These are phyloP conservation scores for Metellina segmentata DNA, from an alignment of 2,888 invertebrate genomes.

Conservation along the genomic window DNA sequence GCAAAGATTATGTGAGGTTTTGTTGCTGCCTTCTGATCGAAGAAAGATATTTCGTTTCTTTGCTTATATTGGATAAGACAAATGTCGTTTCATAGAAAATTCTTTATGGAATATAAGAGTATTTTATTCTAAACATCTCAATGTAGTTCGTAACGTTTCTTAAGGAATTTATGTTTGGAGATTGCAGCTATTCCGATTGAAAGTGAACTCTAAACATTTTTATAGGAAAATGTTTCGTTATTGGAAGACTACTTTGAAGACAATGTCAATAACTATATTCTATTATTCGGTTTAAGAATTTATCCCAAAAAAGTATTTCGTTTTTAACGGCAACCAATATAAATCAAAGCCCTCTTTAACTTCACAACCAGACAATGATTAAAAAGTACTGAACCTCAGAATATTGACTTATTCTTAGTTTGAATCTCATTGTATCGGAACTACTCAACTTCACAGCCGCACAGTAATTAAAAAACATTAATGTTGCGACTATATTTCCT, in stretches of 20 bases:
- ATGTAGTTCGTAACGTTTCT: not conserved
- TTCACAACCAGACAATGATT: too few relatives aligned
- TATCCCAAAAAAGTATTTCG: too few relatives aligned
- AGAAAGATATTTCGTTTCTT: constrained; percentile 1
- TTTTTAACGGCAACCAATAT: too few relatives aligned
- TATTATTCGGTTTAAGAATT: too few relatives aligned
- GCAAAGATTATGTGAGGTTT: not conserved
- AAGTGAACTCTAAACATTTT: not conserved
- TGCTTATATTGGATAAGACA: constrained; percentile 1
- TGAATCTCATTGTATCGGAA: too few relatives aligned
- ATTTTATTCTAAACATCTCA: not conserved
- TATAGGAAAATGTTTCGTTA: not conserved
- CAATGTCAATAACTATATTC: not conserved
- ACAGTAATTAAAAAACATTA: too few relatives aligned
- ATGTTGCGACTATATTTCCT: too few relatives aligned
- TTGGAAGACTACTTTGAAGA: not conserved
- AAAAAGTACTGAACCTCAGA: too few relatives aligned
- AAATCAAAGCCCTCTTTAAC: too few relatives aligned
- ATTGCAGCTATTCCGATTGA: not conserved
- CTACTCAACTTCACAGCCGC: too few relatives aligned
- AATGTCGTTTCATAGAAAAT: not conserved
- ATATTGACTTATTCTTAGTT: too few relatives aligned
- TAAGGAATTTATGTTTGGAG: not conserved
- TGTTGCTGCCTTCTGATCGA: not conserved
- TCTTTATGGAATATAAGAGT: not conserved